Evolutionary conservation across 2,113 vertebrate genomes (phyloP).

Genomic region (Perognathus longimembris): DNA sequence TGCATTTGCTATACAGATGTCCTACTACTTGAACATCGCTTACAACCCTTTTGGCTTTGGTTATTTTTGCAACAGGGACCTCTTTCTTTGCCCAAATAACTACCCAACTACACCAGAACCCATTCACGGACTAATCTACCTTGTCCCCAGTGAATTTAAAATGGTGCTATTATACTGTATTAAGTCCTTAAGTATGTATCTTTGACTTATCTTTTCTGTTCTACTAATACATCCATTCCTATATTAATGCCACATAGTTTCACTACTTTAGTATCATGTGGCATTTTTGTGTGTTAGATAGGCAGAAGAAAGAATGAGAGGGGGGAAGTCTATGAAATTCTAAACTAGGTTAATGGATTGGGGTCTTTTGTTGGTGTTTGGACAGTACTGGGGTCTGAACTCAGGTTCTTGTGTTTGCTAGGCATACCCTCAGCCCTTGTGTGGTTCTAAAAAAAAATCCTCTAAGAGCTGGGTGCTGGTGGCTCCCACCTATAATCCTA

Average conservation of each 20-base stretch:
- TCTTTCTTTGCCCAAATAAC: constrained; percentile 25
- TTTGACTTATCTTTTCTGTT: constrained; percentile 12
- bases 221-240: neutral
- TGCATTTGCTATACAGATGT: too few relatives aligned
- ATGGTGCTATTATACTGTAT: neutral
- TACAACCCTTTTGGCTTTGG: too few relatives aligned
- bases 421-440: too few relatives aligned
- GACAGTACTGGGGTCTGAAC: too few relatives aligned
- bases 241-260: neutral
- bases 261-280: neutral
- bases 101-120: neutral
- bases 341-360: neutral
- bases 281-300: constrained; percentile 29
- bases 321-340: neutral
- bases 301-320: neutral
- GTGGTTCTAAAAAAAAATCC: too few relatives aligned
- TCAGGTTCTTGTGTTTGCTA: too few relatives aligned
- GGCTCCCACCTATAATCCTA: too few relatives aligned
- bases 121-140: neutral
- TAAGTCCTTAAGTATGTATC: neutral
- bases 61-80: neutral
- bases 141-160: constrained; percentile 22
- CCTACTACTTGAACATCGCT: too few relatives aligned
- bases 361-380: too few relatives aligned
- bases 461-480: too few relatives aligned